Evolutionary conservation across 2,888 invertebrate genomes (phyloP).

Genomic region (Drosophila planitibia): DNA sequence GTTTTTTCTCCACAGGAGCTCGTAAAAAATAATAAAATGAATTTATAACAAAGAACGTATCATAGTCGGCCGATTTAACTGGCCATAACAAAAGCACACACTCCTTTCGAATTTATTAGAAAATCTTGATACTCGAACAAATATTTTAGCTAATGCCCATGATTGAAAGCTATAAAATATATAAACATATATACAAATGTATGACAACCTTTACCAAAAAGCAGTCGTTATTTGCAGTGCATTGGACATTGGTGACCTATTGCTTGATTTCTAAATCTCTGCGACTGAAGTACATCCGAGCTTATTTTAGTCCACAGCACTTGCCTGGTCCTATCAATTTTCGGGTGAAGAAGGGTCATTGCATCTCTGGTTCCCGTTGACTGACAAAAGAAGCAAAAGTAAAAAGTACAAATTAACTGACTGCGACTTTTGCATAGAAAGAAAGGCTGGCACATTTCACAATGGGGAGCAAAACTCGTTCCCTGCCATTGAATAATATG

Average conservation of each 20-base stretch:
- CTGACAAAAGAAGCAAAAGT: neutral
- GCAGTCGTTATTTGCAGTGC: neutral
- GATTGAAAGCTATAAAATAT: neutral
- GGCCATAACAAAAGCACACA: constrained; percentile 8
- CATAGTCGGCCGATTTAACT: constrained; percentile 5
- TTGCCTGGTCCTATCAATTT: neutral
- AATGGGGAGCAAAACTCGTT: neutral
- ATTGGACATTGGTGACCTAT: neutral
- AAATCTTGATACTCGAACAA: constrained; percentile 3
- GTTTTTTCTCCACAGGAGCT: constrained; percentile 32
- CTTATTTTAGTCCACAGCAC: neutral
- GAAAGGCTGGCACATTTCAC: neutral
- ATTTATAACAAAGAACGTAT: constrained; percentile 43
- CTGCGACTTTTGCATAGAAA: neutral
- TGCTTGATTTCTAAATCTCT: neutral
- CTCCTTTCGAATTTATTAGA: constrained; percentile 18
- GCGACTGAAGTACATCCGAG: neutral
- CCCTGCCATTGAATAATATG: neutral
- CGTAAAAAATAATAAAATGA: constrained; percentile 44
- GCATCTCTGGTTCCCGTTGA: constrained; percentile 1
- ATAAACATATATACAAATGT: neutral
- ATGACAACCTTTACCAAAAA: neutral
- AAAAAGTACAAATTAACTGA: neutral
- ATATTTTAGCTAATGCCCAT: neutral
- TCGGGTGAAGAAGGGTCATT: neutral